A percentile compares a stretch with the other conserved stretches of the same genome.
Evolutionary conservation across 2,113 vertebrate species (phyloP).

Genomic region (Stercorarius parasiticus): DNA sequence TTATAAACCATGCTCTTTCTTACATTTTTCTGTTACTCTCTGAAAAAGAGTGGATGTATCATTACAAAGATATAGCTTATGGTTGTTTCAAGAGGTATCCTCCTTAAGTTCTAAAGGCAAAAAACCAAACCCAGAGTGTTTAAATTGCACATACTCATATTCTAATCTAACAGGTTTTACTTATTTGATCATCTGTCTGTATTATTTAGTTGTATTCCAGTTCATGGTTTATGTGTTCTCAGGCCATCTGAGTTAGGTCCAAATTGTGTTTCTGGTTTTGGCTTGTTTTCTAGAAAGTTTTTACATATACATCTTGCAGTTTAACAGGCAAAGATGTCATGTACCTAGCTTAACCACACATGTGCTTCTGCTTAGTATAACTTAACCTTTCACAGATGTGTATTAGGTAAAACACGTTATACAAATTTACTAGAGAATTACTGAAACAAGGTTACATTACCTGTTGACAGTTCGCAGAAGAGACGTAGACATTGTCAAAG

Average conservation of each 20-base stretch:
- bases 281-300: neutral
- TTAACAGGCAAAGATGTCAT: neutral
- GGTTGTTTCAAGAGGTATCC: neutral
- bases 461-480: neutral
- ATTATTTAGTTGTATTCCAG: neutral
- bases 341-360: neutral
- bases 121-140: accelerated
- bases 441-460: neutral
- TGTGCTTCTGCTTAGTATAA: neutral
- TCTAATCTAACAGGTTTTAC: neutral
- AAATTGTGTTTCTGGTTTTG: neutral
- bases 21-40: neutral
- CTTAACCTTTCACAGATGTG: neutral
- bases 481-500: neutral
- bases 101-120: no score
- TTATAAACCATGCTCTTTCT: neutral
- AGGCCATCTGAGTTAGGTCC: neutral
- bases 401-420: neutral
- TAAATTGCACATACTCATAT: neutral
- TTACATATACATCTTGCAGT: neutral
- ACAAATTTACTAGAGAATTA: neutral
- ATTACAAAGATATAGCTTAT: neutral
- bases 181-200: neutral
- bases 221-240: neutral
- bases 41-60: neutral